A percentile compares a stretch with the other conserved stretches of the same genome.
Conservation (phyloP, 2,113 vertebrate genomes). For the Cynopterus brachyotis region DNA sequence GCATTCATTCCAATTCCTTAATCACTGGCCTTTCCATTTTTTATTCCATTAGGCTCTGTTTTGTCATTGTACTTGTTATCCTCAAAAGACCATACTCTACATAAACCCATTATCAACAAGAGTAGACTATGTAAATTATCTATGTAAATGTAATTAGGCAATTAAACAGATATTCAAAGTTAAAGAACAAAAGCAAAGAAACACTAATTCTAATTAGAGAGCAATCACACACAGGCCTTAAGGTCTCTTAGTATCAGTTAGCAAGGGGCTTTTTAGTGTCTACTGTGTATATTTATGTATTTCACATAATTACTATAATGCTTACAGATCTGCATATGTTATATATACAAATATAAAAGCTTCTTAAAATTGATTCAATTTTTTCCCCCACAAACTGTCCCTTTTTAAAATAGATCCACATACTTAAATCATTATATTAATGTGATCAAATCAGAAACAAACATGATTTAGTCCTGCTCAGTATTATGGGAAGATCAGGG, state of each 20-base stretch:
- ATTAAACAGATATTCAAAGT: slow-evolving; percentile 53
- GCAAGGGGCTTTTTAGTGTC: slow-evolving; percentile 3
- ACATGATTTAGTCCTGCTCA: background rate
- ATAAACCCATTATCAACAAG: slow-evolving; percentile 44
- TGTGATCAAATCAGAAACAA: slow-evolving; percentile 24
- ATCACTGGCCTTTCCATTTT: background rate
- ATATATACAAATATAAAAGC: slow-evolving; percentile 54
- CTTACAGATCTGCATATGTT: slow-evolving; percentile 22
- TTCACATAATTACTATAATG: slow-evolving; percentile 54
- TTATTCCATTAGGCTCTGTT: background rate
- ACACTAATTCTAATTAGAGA: slow-evolving; percentile 50
- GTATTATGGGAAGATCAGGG: slow-evolving; percentile 34
- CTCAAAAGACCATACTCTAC: background rate
- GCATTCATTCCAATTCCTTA: background rate
- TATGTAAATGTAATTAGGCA: slow-evolving; percentile 47
- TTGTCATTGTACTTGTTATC: slow-evolving; percentile 16
- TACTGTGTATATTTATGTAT: background rate
- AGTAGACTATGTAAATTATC: slow-evolving; percentile 21
- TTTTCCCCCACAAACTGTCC: background rate
- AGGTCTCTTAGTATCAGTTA: background rate
- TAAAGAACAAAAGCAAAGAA: slow-evolving; percentile 42
- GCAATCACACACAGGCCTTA: background rate
- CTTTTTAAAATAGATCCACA: slow-evolving; percentile 16
- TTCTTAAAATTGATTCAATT: slow-evolving; percentile 39
- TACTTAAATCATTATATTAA: slow-evolving; percentile 55